Conservation (phyloP, 2,888 invertebrate genomes). For the Ichneumoninae sp. region DNA sequence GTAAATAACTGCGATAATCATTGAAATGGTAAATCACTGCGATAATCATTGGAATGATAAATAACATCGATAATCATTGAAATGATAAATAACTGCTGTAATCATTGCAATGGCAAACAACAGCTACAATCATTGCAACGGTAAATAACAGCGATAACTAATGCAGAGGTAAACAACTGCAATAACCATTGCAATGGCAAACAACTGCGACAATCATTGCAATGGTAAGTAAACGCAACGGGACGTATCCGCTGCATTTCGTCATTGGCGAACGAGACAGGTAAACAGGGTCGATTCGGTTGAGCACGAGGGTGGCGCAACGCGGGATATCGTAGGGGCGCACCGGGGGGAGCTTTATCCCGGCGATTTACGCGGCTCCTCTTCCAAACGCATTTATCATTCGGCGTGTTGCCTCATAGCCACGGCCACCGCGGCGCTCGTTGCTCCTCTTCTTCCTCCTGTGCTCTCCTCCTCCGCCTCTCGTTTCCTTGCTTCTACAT, state of each 20-base stretch:
- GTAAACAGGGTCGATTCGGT: slow-evolving; percentile 43
- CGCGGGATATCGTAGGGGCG: slow-evolving; percentile 40
- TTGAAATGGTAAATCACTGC: too few species aligned
- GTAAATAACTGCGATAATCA: too few species aligned
- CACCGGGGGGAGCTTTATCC: slow-evolving; percentile 57
- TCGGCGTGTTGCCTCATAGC: slow-evolving; percentile 26
- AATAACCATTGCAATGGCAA: too few species aligned
- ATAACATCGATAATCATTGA: too few species aligned
- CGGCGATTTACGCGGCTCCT: slow-evolving; percentile 75
- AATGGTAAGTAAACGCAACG: slow-evolving; percentile 44
- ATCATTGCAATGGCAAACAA: too few species aligned
- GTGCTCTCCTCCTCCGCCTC: neutral
- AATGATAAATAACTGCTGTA: too few species aligned
- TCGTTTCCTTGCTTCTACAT: neutral
- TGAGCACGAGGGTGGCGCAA: slow-evolving; percentile 47
- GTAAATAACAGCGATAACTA: too few species aligned
- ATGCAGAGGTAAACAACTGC: too few species aligned
- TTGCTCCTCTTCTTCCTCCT: neutral
- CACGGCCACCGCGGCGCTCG: slow-evolving; percentile 4
- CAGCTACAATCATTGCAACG: too few species aligned
- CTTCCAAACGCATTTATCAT: slow-evolving; percentile 65
- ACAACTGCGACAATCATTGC: too few species aligned
- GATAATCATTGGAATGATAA: too few species aligned
- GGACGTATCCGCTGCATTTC: slow-evolving; percentile 44
- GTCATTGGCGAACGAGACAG: slow-evolving; percentile 41